Evolutionary conservation across 2,113 vertebrate genomes (phyloP).

Genomic region (Strix uralensis): DNA sequence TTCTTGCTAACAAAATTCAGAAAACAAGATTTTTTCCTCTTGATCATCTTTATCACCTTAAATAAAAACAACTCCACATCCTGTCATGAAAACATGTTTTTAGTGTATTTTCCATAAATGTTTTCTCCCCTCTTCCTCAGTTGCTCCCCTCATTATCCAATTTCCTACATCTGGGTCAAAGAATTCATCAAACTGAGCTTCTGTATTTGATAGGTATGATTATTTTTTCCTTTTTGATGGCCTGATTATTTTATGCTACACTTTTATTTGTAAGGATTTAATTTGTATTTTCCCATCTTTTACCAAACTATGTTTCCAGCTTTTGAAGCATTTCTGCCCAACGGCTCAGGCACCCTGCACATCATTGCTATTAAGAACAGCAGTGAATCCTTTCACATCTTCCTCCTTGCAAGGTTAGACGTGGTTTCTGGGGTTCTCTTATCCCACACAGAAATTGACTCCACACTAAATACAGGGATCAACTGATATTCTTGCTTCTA

Average conservation of each 20-base stretch:
- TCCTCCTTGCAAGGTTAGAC: background rate
- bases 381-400: background rate
- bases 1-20: constrained; percentile 1
- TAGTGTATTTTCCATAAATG: background rate
- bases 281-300: background rate
- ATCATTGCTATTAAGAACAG: background rate
- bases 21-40: background rate
- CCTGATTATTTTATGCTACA: background rate
- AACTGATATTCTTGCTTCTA: background rate
- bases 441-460: background rate
- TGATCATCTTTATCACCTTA: background rate
- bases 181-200: background rate
- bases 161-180: background rate
- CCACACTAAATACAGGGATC: background rate
- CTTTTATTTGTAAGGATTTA: background rate
- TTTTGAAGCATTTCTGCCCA: background rate
- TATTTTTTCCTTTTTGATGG: background rate
- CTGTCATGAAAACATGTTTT: background rate
- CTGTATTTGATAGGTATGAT: background rate
- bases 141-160: background rate
- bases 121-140: background rate
- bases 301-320: background rate
- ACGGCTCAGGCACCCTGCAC: background rate
- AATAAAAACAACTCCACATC: background rate
- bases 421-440: background rate